Conservation (phyloP, 2,888 invertebrate species). For the Leptinotarsa tumamoca region DNA sequence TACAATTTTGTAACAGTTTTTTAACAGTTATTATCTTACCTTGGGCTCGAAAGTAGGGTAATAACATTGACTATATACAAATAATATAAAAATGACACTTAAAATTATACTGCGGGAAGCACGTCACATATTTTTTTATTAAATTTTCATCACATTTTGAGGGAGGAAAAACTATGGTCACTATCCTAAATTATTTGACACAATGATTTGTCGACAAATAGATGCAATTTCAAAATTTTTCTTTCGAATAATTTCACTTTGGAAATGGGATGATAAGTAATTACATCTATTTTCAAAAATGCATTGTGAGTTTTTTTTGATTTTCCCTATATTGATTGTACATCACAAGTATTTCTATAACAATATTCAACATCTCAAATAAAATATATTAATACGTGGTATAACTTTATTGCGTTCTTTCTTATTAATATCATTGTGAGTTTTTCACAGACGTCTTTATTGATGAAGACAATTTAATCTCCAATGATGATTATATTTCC, state of each 20-base stretch:
- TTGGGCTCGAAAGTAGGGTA: conserved; percentile 56
- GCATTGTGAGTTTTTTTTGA: conserved; percentile 17
- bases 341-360: conserved; percentile 54
- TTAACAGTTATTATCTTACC: conserved; percentile 49
- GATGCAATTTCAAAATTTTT: not conserved
- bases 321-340: conserved; percentile 57
- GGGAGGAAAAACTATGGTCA: not conserved
- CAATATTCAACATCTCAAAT: conserved; percentile 49
- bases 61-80: conserved; percentile 35
- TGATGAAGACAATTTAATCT: too few species aligned
- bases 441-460: too few species aligned
- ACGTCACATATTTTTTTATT: not conserved
- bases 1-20: not conserved
- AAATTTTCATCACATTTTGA: conserved; percentile 11
- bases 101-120: not conserved
- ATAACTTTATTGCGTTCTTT: conserved; percentile 52
- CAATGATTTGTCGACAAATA: not conserved
- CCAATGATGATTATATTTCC: too few species aligned
- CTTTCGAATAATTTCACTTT: not conserved
- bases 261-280: not conserved
- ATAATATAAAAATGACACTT: conserved; percentile 25
- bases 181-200: not conserved
- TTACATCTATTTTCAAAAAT: not conserved
- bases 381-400: conserved; percentile 48
- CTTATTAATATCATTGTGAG: conserved; percentile 16